These are phyloP conservation scores for Syngnathoides biaculeatus DNA, from an alignment of 2,113 vertebrate species.

Conservation along the genomic window DNA sequence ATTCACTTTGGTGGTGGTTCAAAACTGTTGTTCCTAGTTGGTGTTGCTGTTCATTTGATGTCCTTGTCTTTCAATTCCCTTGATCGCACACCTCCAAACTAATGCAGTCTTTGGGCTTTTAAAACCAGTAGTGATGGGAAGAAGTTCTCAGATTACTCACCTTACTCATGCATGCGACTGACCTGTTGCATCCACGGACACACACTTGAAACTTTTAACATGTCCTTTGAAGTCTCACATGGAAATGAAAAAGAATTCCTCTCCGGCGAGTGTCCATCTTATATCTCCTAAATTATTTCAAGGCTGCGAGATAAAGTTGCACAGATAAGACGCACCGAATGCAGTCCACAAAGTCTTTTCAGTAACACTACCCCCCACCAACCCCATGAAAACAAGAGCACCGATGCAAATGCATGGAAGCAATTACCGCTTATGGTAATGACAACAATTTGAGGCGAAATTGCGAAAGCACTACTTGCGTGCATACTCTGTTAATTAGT, in stretches of 20 bases:
- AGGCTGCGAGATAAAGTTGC: neutral
- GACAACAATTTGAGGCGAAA: constrained; percentile 85
- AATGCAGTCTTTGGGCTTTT: too few species aligned
- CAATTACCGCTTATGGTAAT: constrained; percentile 75
- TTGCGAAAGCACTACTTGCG: constrained; percentile 87
- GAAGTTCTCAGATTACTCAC: too few species aligned
- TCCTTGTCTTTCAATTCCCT: too few species aligned
- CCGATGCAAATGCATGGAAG: constrained; percentile 64
- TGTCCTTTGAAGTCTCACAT: neutral
- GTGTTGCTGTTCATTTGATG: too few species aligned
- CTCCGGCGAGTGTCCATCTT: neutral
- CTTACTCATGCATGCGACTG: too few species aligned
- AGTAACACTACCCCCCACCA: constrained; percentile 2
- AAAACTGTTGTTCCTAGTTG: too few species aligned
- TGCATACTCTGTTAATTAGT: constrained; percentile 89
- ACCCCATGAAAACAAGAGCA: constrained; percentile 70
- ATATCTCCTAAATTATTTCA: neutral
- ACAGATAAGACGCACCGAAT: neutral
- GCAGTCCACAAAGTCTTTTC: neutral
- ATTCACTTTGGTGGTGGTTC: too few species aligned
- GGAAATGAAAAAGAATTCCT: neutral
- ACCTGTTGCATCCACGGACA: neutral
- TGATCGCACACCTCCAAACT: too few species aligned
- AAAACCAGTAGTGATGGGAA: too few species aligned
- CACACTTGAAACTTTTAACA: neutral